Evolutionary conservation across 2,888 invertebrate genomes (phyloP), one percentile per base, ranked within the genome.

Genomic region (Cephus runcator): DNA sequence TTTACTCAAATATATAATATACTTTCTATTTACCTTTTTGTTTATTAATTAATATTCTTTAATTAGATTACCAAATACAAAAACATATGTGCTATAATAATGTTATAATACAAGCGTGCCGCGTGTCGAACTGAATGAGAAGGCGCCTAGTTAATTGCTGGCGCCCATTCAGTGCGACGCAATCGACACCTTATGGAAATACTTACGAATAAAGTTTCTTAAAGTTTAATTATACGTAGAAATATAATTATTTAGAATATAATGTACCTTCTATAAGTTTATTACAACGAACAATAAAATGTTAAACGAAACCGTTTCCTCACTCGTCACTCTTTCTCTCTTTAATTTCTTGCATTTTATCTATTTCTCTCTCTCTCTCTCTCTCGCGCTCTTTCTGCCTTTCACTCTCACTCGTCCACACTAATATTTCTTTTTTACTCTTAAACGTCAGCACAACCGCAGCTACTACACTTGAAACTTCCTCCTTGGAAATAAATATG

Each of bases 61-160:
- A 84, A 81, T 88, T 90, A 89, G 85, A 88, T 90, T 90, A 90
- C 87, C 89, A 90, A 91, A 90, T 91, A 91, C 90, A 91, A 91
- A 87, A 91, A 91, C 91, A 89, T 90, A 87, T 85, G 89, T 87
- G 87, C 89, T 90, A 89, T 87, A 87, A 84, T 88, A 85, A 34
- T 74, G 74, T 74, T 74, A 74, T 74, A 40, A 74, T 74, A 81
- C 81, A 81, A 88, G 86, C 84, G 89, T 87, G 90, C 87, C 85
- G 83, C 83, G 83, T 82, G 81, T 83, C 87, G 85, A 82, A 83
- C 86, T 83, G 82, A 84, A 83, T 83, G 86, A 79, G 81, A 84
- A 71, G 69, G 78, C 35, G 68, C 74, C 33, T 74, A 75, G 34
- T 69, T 56, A 34, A 75, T 69, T 40, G 3, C 34, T 31, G 33